Evolutionary conservation across 2,113 vertebrate species (phyloP).

Genomic region (Psittacus erithacus): DNA sequence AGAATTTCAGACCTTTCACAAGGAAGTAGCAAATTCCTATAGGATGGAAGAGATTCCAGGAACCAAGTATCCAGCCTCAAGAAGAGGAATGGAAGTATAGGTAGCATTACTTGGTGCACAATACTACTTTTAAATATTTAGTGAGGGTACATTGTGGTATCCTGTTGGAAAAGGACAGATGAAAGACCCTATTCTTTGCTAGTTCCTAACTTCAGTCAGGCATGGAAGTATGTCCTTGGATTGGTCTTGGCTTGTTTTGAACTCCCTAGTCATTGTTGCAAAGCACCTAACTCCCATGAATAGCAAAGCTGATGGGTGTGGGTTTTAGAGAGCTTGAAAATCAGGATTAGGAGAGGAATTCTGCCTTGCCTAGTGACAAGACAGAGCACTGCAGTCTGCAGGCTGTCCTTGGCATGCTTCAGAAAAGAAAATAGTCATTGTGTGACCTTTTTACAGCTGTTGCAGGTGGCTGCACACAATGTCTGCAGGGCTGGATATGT

Average conservation of each 20-base stretch:
- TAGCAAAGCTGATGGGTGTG: slow-evolving; percentile 15
- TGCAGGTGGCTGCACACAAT: neutral
- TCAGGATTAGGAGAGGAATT: slow-evolving; percentile 26
- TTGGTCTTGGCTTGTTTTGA: neutral
- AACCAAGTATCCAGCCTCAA: neutral
- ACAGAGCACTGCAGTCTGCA: neutral
- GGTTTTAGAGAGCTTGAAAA: slow-evolving; percentile 37
- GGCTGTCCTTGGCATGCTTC: neutral
- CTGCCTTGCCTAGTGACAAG: neutral
- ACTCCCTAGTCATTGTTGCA: neutral
- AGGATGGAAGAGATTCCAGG: neutral
- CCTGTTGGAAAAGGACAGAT: neutral
- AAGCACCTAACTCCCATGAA: neutral
- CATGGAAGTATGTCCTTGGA: neutral
- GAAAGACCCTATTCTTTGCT: neutral
- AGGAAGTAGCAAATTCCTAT: neutral
- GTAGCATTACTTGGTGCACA: neutral
- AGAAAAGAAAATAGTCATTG: neutral
- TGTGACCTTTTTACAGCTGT: neutral
- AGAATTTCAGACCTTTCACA: neutral
- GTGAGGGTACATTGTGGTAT: neutral
- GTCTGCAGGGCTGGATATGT: neutral
- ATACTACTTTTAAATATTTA: neutral
- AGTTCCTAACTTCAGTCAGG: neutral
- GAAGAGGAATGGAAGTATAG: neutral